Base-by-base conservation (phyloP, 2,113 vertebrate genomes). In the Xiphophorus couchianus region DNA sequence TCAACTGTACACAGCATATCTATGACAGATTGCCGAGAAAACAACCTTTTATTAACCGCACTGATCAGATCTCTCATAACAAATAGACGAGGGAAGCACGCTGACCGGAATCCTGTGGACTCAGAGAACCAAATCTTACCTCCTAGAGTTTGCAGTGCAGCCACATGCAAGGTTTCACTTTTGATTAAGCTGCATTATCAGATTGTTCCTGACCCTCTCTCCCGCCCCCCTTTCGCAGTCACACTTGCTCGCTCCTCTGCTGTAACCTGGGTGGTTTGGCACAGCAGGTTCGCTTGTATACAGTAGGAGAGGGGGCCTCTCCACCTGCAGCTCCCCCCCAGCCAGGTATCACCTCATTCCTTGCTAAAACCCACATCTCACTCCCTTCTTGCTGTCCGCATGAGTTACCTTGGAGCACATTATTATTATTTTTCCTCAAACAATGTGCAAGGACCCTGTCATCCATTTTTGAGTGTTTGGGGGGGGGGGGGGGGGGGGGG, bases 271-370 rank as follows among this genome's bases (percentile, higher is more conserved):
- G 62, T 85, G 81, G 86, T 82, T 74, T 77, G 80, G 82, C 87
- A 86, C 88, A 88, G 87, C 89, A 89, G 91, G 88, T 82, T 71
- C 54, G 68, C 85, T 80, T 85, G 86, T 86, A 37, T 78, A 71
- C 77, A 84, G 78, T 69, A 80, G 42, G 17, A 29, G 76, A 73
- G 74, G 33, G 70, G 73, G 70, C 73, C 78, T 71, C 82, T 89
- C 78, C 90, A 93, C 89, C 88, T 93, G 89, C 86, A 81, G 76
- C 79, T 73, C 64, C 48, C 80, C 80, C 80, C 80, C 62, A 71
- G 84, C 69, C 82, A 71, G 73, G 70, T 76, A 80, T 81, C 67
- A 73, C 78, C 74, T 85, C 69, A 60, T 75, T 74, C 76, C 77
- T 74, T 28, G 42, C 62, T 39, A n/a, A 48, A 71, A 64, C 6